Base-by-base conservation (phyloP, 2,113 vertebrate genomes). In the Origma solitaria region DNA sequence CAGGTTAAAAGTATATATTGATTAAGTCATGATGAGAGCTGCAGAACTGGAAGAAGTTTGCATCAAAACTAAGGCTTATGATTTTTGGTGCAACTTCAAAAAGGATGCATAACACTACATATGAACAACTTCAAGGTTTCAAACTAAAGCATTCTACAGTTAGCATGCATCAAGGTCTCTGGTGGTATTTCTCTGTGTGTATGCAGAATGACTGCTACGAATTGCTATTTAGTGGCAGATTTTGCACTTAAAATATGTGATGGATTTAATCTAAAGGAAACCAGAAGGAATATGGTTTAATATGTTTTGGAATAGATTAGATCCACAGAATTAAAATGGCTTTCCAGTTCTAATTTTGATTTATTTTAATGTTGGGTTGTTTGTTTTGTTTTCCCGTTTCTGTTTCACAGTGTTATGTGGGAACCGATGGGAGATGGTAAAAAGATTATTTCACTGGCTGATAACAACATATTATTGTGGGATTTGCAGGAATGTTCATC, bases 351-450 rank as follows among this genome's bases (percentile, higher is more conserved):
- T 49, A 82, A 56, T 69, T 83, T 15, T 42, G 16, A 13, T 61
- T 60, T 20, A 3, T 57, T 88, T 61, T 77, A n/a, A 50, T 54
- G 4, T 37, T 94, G 68, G 3, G 4, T 35, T 57, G 8, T 10
- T 51, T 56, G 38, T 70, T 71, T 44, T 15, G 4, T 61, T 82
- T 50, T 94, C 79, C 15, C 38, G 3, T 79, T 91, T 92, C 21
- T 91, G 13, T 86, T 95, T 94, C 94, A 31, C 98, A 99, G 99
- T 47, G 98, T 99, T 82, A 89, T 98, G 25, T 99, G 99, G 99
- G 99, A 99, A 91, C 99, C 99, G 12, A 98, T 99, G 98, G 99
- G 99, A 64, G 99, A 99, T 0, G 99, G 99, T 68, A 99, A 98
- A 97, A 99, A 98, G 56, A 88, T 99, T 90, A 98, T 99, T 97